phyloP scores from a whole-genome alignment of 1,140 invertebrate species.

The Atta texana region DNA sequence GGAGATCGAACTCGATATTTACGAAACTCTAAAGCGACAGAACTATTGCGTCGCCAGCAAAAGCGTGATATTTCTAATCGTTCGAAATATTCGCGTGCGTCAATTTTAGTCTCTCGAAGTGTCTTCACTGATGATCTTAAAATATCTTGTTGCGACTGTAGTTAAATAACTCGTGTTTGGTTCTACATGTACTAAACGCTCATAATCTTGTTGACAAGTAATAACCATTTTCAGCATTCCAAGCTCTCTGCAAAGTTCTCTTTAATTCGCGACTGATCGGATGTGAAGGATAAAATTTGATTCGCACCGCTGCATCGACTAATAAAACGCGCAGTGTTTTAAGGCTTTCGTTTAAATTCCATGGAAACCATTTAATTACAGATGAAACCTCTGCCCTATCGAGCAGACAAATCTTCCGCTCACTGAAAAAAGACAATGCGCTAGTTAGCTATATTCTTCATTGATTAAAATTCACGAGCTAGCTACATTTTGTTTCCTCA shows the following conservation, averaged over 20 bases:
- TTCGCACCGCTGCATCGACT: background rate
- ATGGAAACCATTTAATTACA: conserved; percentile 51
- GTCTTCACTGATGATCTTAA: conserved; percentile 6
- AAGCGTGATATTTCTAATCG: conserved; percentile 29
- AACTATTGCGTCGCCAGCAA: conserved; percentile 22
- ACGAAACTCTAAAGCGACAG: conserved; percentile 22
- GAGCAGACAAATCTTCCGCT: background rate
- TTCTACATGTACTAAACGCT: conserved; percentile 20
- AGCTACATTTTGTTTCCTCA: background rate
- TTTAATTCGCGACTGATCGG: conserved; percentile 35
- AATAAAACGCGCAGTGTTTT: conserved; percentile 36
- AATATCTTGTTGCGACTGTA: background rate
- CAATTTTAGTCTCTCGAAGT: conserved; percentile 7
- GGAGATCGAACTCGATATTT: conserved; percentile 19
- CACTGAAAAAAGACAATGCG: conserved; percentile 12
- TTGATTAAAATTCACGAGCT: background rate
- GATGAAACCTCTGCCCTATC: background rate
- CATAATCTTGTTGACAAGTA: background rate
- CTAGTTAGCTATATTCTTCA: background rate
- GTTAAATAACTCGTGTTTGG: background rate
- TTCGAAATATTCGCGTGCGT: background rate
- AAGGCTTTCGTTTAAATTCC: background rate
- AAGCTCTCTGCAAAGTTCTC: background rate
- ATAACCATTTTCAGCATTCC: background rate
- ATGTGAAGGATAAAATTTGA: conserved; percentile 19